phyloP scores from a whole-genome alignment of 37 sponge, comb jelly and placozoan species.

The Theonella swinhoei region DNA sequence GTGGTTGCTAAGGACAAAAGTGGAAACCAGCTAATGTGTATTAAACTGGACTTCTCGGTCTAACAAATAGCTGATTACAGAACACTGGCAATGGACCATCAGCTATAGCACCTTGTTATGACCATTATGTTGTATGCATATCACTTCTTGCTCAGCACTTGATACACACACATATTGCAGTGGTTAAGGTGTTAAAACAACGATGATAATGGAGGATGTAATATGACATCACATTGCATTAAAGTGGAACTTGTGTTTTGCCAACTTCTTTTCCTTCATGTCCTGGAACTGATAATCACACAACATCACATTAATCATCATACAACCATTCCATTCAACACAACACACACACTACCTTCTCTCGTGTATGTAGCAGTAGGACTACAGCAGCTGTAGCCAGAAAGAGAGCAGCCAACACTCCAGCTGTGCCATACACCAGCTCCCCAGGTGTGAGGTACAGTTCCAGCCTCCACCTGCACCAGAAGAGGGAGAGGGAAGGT shows the following conservation, averaged over 20 bases:
- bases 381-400: conserved; percentile 42
- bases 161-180: too few species aligned
- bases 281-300: conserved; percentile 49
- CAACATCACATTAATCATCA: neutral
- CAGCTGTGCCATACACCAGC: conserved; percentile 57
- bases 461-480: conserved; percentile 59
- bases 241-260: conserved; percentile 67
- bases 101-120: too few species aligned
- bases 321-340: neutral
- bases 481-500: neutral
- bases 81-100: too few species aligned
- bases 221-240: conserved; percentile 59
- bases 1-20: conserved; percentile 34
- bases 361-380: conserved; percentile 57
- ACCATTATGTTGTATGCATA: too few species aligned
- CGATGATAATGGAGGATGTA: too few species aligned
- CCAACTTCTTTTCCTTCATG: conserved; percentile 47
- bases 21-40: conserved; percentile 47
- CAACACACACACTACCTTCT: conserved; percentile 38
- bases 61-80: neutral
- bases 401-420: conserved; percentile 38
- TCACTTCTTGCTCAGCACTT: too few species aligned
- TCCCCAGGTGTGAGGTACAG: conserved; percentile 65
- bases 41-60: conserved; percentile 26
- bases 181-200: too few species aligned